phyloP scores from a whole-genome alignment of 2,888 invertebrate genomes.

The Lumbricus terrestris region DNA sequence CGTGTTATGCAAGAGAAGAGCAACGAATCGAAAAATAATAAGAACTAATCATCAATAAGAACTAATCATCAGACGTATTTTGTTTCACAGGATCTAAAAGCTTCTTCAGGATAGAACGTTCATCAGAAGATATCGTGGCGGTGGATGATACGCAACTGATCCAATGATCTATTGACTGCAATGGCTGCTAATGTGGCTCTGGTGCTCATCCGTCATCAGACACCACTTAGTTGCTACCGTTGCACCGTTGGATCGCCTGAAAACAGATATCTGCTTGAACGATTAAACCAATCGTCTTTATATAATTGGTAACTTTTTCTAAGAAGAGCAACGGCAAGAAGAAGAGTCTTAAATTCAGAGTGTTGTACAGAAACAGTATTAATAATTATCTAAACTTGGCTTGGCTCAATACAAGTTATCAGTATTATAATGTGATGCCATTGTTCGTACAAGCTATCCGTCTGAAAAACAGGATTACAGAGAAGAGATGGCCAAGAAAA shows the following conservation, averaged over 20 bases:
- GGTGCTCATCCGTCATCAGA: neutral
- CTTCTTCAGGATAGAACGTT: neutral
- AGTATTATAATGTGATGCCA: neutral
- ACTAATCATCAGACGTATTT: neutral
- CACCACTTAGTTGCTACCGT: too few species aligned
- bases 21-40: neutral
- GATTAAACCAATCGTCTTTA: neutral
- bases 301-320: too few species aligned
- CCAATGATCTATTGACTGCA: neutral
- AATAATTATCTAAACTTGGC: too few species aligned
- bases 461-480: neutral
- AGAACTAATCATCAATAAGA: neutral
- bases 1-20: neutral
- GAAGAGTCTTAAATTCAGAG: neutral
- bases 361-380: neutral
- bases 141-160: too few species aligned
- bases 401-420: neutral
- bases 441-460: neutral
- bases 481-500: neutral
- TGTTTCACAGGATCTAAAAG: neutral
- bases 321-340: neutral
- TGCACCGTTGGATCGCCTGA: neutral
- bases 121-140: neutral
- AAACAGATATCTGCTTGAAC: neutral
- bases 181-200: neutral